phyloP scores from a whole-genome alignment of 2,888 invertebrate species.

The Serrognathus titanus region DNA sequence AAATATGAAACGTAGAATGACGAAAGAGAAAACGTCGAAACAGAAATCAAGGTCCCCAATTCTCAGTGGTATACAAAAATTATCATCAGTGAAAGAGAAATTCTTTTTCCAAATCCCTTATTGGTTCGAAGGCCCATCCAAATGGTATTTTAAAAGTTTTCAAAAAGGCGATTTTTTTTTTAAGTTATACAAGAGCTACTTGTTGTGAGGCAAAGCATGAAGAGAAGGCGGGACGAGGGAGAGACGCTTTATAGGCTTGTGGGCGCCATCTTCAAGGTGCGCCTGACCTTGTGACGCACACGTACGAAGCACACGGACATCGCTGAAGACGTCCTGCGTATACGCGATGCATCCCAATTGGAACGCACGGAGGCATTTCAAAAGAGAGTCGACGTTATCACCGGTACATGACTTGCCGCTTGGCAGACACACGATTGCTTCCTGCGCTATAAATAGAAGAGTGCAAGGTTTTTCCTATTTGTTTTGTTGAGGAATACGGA shows the following conservation, averaged over 20 bases:
- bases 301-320: slow-evolving; percentile 20
- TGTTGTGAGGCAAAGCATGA: slow-evolving; percentile 5
- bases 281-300: slow-evolving; percentile 40
- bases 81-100: too few species aligned
- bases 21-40: neutral
- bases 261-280: slow-evolving; percentile 40
- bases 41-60: too few species aligned
- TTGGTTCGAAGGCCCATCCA: too few species aligned
- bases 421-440: too few species aligned
- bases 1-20: neutral
- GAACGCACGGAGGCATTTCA: slow-evolving; percentile 9
- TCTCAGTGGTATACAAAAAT: too few species aligned
- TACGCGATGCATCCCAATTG: slow-evolving; percentile 11
- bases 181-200: neutral
- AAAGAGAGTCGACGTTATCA: neutral
- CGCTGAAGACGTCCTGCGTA: slow-evolving; percentile 11
- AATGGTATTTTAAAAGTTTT: neutral
- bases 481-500: too few species aligned
- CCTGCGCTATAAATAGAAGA: too few species aligned
- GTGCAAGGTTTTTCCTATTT: too few species aligned
- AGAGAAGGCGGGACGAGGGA: slow-evolving; percentile 8
- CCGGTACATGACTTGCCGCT: neutral
- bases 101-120: too few species aligned
- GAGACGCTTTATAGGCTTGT: slow-evolving; percentile 24
- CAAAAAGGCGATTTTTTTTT: too few species aligned